Evolutionary conservation across 2,888 invertebrate species (phyloP), one percentile per base, ranked within the genome.

Genomic region (Campoletis raptor): DNA sequence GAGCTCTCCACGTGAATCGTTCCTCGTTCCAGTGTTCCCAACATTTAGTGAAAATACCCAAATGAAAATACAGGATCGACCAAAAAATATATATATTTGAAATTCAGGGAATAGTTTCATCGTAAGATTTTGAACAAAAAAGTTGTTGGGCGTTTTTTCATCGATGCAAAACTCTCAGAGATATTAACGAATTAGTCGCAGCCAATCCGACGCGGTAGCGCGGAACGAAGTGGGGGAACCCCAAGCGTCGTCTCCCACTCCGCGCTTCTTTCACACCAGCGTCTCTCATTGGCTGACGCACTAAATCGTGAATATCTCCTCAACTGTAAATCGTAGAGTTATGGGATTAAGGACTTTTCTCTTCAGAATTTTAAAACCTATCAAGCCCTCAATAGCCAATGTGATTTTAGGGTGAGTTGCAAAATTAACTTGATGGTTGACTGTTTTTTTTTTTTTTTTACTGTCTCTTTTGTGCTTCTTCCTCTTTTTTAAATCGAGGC

Each of bases 31-130:
- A 64, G 67, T 30, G 52, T 66, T 69, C 36, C 48, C 30, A 54
- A n/a, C 67, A 9, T 83, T 83, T 83, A 61, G 70, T 67, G 72
- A 67, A 73, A 86, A 83, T 72, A 83, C 70, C 61, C 61, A 21
- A 66, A 45, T 40, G 48, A 48, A 18, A 48, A 69, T 74, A 74
- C 52, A 79, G 48, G 6, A 18, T 48, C 48, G 6, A 7, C 18
- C 48, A 48, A 48, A 48, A 48, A 48, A 57, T 3, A 10, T 12
- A 48, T 18, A 57, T 3, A 10, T 12, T 10, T 21, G 15, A 9
- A 8, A 21, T 21, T 24, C 54, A 8, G 21, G 2, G 3, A 10
- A 54, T 8, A 21, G 57, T 24, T 12, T 12, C 12, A 12, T 10
- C 9, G 24, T 57, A 8, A 57, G 0, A 57, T 24, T 30, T 8